Conservation (phyloP, 1,140 invertebrate species). For the Atta cephalotes region DNA sequence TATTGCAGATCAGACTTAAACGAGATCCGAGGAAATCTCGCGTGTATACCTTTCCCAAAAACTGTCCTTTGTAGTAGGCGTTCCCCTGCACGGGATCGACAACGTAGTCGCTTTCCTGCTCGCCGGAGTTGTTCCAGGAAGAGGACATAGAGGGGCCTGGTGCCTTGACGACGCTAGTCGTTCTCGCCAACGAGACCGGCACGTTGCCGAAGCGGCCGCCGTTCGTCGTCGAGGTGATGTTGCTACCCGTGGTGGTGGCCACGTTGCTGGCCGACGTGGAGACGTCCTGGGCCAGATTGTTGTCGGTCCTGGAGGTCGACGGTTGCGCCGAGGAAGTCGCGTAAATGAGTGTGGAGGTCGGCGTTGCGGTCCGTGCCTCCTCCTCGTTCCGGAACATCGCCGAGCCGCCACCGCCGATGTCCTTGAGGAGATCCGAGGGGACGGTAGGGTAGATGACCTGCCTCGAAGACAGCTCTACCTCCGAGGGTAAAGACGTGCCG, state of each 20-base stretch:
- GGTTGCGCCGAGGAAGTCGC: constrained; percentile 59
- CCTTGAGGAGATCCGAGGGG: constrained; percentile 41
- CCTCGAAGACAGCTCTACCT: constrained; percentile 65
- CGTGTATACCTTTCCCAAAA: constrained; percentile 86
- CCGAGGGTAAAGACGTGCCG: constrained; percentile 62
- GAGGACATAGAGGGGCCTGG: constrained; percentile 71
- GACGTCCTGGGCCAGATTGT: constrained; percentile 41
- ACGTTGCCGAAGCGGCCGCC: constrained; percentile 58
- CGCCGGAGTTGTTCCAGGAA: constrained; percentile 76
- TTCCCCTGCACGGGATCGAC: constrained; percentile 86
- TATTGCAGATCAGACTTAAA: no score
- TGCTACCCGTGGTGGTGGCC: constrained; percentile 37
- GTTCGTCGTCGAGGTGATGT: constrained; percentile 60
- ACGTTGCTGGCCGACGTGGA: constrained; percentile 55
- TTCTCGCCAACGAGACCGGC: constrained; percentile 44
- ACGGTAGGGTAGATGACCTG: constrained; percentile 62
- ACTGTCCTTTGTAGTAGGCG: constrained; percentile 87
- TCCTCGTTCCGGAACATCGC: constrained; percentile 55
- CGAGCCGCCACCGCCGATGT: constrained; percentile 6
- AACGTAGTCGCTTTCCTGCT: constrained; percentile 86
- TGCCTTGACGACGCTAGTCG: constrained; percentile 52
- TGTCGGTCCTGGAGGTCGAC: constrained; percentile 66
- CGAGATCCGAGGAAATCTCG: constrained; percentile 17
- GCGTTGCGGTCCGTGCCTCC: constrained; percentile 40
- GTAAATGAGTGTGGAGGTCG: constrained; percentile 67